Evolutionary conservation across 2,113 vertebrate genomes (phyloP).

Genomic region (Egretta garzetta): DNA sequence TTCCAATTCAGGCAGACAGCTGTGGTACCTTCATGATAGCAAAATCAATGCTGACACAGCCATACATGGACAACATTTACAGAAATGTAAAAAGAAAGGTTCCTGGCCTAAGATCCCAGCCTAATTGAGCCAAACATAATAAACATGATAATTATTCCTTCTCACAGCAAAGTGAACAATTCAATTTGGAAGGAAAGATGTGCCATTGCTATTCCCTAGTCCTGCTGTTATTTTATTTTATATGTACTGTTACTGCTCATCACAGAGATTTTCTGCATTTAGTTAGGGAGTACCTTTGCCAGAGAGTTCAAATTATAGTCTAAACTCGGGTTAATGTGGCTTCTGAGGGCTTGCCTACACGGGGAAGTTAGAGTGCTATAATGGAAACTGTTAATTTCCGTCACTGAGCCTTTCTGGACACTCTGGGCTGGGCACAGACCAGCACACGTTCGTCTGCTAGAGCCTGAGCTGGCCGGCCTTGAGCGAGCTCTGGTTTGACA

Average conservation of each 20-base stretch:
- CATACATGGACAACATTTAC: slow-evolving; percentile 4
- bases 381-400: slow-evolving; percentile 8
- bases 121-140: slow-evolving; percentile 62
- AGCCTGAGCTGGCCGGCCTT: not conserved
- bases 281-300: slow-evolving; percentile 41
- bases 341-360: slow-evolving; percentile 18
- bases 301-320: slow-evolving; percentile 44
- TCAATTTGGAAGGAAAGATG: slow-evolving; percentile 62
- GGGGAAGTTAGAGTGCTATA: not conserved
- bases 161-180: slow-evolving; percentile 57
- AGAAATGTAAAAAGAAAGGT: slow-evolving; percentile 47
- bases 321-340: slow-evolving; percentile 14
- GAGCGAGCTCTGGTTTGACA: not conserved
- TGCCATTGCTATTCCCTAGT: slow-evolving; percentile 45
- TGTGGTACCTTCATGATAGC: not conserved
- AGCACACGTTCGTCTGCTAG: accelerated
- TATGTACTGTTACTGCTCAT: slow-evolving; percentile 37
- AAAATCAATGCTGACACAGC: slow-evolving; percentile 28
- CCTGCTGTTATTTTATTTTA: slow-evolving; percentile 66
- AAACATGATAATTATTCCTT: slow-evolving; percentile 64
- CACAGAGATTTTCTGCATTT: slow-evolving; percentile 42
- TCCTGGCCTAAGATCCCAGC: slow-evolving; percentile 60
- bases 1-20: not conserved
- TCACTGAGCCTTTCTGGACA: not conserved
- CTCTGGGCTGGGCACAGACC: accelerated